Percentiles rank a stretch among this genome's conserved stretches.
These are phyloP conservation scores for Lutraria rhynchaena DNA, from an alignment of 1,140 invertebrate species.

Conservation along the genomic window DNA sequence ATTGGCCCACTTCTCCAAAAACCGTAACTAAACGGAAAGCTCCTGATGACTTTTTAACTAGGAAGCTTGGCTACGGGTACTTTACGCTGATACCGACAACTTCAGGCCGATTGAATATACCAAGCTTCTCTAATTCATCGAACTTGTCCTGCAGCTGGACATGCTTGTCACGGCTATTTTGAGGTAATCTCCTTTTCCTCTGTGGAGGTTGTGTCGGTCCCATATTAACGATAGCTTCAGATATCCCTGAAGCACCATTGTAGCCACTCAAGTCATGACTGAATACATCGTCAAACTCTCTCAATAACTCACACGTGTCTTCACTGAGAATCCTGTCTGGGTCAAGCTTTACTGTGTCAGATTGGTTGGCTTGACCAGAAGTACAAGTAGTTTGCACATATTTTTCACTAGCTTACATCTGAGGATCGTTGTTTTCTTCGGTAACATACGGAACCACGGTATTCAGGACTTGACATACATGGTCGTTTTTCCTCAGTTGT, in stretches of 20 bases:
- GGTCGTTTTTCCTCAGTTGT: too few species aligned
- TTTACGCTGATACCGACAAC: slow-evolving; percentile 14
- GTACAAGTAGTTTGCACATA: background rate
- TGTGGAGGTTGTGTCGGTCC: slow-evolving; percentile 61
- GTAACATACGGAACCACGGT: background rate
- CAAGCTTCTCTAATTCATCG: background rate
- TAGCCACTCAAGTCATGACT: slow-evolving; percentile 40
- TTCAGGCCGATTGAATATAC: slow-evolving; percentile 30
- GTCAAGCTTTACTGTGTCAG: slow-evolving; percentile 43
- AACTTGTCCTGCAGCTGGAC: too few species aligned
- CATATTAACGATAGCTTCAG: slow-evolving; percentile 66
- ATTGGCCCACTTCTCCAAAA: slow-evolving; percentile 47
- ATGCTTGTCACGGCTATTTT: too few species aligned
- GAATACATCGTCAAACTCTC: slow-evolving; percentile 58
- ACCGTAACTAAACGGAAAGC: slow-evolving; percentile 44
- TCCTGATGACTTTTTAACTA: slow-evolving; percentile 15
- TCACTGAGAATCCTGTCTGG: slow-evolving; percentile 60
- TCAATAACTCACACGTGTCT: slow-evolving; percentile 18
- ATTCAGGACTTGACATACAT: slow-evolving; percentile 51
- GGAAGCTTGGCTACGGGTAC: background rate
- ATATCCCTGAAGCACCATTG: too few species aligned
- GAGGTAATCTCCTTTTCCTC: too few species aligned
- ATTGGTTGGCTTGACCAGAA: too few species aligned
- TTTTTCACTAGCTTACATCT: too few species aligned
- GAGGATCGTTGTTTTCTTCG: too few species aligned